Evolutionary conservation across 2,113 vertebrate species (phyloP), one percentile per base, ranked within the genome.

Genomic region (Montifringilla adamsi): DNA sequence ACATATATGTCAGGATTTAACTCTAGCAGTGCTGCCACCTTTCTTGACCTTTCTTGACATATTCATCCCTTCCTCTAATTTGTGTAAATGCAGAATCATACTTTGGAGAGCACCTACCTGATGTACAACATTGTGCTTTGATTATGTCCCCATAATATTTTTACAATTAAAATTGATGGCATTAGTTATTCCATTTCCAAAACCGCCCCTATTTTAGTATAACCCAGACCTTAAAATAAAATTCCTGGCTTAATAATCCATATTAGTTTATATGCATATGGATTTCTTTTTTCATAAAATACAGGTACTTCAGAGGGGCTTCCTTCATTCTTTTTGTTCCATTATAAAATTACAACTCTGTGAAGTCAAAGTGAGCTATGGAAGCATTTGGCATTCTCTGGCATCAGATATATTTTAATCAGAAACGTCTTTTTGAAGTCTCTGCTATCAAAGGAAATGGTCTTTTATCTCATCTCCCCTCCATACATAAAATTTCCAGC

Each of bases 1-100:
- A 79, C 69, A 84, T 59, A 24, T 30, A 89, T 95, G 87, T 90
- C 85, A 95, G 76, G 70, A 90, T 77, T 88, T 73, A 88, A 87
- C 47, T 91, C 93, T 22, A 46, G 15, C 58, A 49, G 26, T 3
- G 3, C 49, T 90, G 47, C 60, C 69, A 70, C 50, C 50, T 74
- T 94, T 72, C 73, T 70, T 92, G 85, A 63, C 46, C 47, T 70
- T 95, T 75, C 82, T 70, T 90, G 89, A 93, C 28, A 39, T 41
- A 70, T 84, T 92, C 27, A 91, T 39, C 6, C 41, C 49, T 77
- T 88, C 17, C 66, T 79, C 64, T 81, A 13, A 59, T 70, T 91
- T 85, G 7, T 58, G 37, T 89, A 39, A 59, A 39, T 44, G 28
- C 69, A 46, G 27, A 66, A 41, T 70, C 22, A 24, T 76, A 28